A percentile compares a stretch with the other conserved stretches of the same genome.
phyloP scores from a whole-genome alignment of 2,113 vertebrate genomes.

The Anarrhichthys ocellatus region DNA sequence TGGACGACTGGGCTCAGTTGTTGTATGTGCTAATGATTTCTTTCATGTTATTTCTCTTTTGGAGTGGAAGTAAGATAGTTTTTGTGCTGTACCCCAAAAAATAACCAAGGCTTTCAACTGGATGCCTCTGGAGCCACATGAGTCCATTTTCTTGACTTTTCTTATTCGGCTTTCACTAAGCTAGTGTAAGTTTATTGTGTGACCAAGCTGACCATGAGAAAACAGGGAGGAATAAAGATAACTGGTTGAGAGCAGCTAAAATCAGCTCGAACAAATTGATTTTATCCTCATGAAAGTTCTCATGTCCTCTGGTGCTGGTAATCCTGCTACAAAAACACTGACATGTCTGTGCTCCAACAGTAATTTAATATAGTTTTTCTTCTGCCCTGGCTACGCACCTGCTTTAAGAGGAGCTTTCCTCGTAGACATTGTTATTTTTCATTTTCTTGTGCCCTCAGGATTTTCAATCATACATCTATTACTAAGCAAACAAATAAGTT shows the following conservation, averaged over 20 bases:
- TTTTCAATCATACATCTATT: slow-evolving; percentile 82
- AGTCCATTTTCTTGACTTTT: not conserved
- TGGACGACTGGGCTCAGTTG: not conserved
- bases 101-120: not conserved
- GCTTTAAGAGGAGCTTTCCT: slow-evolving; percentile 75
- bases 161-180: not conserved
- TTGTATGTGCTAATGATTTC: slow-evolving; percentile 13
- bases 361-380: slow-evolving; percentile 74
- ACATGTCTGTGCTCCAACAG: slow-evolving; percentile 69
- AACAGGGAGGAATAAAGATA: slow-evolving; percentile 38
- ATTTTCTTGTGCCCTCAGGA: slow-evolving; percentile 85
- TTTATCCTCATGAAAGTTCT: slow-evolving; percentile 76
- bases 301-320: slow-evolving; percentile 74
- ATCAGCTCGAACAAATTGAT: slow-evolving; percentile 75
- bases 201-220: slow-evolving; percentile 65
- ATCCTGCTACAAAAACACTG: slow-evolving; percentile 75
- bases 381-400: slow-evolving; percentile 71
- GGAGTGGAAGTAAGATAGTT: not conserved
- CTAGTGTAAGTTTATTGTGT: slow-evolving; percentile 24
- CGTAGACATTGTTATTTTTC: slow-evolving; percentile 84
- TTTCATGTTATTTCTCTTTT: slow-evolving; percentile 7
- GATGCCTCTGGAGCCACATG: slow-evolving; percentile 2
- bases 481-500: slow-evolving; percentile 85
- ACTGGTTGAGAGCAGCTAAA: slow-evolving; percentile 49
- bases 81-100: not conserved